Base-by-base conservation (phyloP, 2,113 vertebrate species). In the Oenanthe oenanthe region DNA sequence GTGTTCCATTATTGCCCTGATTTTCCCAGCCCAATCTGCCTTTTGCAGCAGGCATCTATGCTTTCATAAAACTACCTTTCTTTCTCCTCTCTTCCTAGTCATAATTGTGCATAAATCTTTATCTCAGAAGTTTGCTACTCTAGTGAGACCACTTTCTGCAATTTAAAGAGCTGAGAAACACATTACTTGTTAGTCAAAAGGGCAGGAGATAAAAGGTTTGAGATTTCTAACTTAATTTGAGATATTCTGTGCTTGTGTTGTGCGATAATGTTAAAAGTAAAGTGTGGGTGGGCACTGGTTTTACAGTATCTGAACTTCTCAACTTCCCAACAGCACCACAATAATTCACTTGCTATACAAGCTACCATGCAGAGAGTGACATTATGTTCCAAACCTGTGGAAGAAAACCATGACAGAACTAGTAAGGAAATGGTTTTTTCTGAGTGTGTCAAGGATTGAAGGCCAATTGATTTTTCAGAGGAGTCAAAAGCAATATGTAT, bases 181-280 rank as follows among this genome's bases (percentile, higher is more conserved):
- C 34, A 76, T 91, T 92, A 78, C 17, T 77, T 92, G 51, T 83
- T 92, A 96, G 88, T 88, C 73, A 84, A 94, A 94, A 92, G 67
- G 56, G 78, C 74, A 94, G 80, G 34, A 85, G 63, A 82, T 92
- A 80, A 83, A 89, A 90, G 26, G 17, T 70, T 89, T 86, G 76
- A 56, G 25, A 77, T 86, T 93, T 95, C 48, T 86, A 94, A 83
- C 87, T 89, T 95, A 93, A 96, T 95, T 97, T 76, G 53, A 73
- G 54, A 53, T 53, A 16, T 82, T 71, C 62, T 63, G 48, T 92
- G 87, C 85, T 78, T 92, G 16, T 82, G 76, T 81, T 93, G 11
- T 79, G 78, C 0, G 1, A 38, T 88, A 85, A 56, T 15, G 26
- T 65, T 81, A 81, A 66, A 78, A 95, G 61, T 50, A 28, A 79